phyloP scores from a whole-genome alignment of 2,888 invertebrate species.

The Pilophorus perplexus region DNA sequence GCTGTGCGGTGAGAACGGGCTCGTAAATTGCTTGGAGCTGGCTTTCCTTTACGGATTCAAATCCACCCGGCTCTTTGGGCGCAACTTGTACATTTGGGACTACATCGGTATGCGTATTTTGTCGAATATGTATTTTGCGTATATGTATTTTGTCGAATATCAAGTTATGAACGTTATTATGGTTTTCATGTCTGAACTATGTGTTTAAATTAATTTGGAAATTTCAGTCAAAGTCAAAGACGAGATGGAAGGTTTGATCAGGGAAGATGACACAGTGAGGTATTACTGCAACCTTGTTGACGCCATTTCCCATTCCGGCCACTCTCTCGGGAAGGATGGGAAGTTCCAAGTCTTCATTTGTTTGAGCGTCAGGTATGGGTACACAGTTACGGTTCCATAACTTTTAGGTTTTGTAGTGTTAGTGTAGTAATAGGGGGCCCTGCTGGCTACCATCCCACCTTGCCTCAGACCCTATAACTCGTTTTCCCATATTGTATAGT shows the following conservation, averaged over 20 bases:
- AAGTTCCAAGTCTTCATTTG: slow-evolving; percentile 97
- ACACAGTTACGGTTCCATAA: slow-evolving; percentile 2
- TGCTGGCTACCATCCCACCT: neutral
- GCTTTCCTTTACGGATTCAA: slow-evolving; percentile 95
- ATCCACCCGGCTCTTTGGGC: slow-evolving; percentile 85
- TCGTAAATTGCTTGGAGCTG: slow-evolving; percentile 90
- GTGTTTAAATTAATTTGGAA: too few species aligned
- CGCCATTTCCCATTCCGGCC: slow-evolving; percentile 80
- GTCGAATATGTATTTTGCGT: neutral
- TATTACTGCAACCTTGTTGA: slow-evolving; percentile 81
- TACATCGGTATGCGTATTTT: slow-evolving; percentile 73
- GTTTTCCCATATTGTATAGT: too few species aligned
- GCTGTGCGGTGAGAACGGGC: slow-evolving; percentile 91
- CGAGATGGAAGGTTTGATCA: slow-evolving; percentile 46
- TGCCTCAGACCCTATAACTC: too few species aligned
- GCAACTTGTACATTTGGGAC: slow-evolving; percentile 97
- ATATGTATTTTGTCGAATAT: neutral
- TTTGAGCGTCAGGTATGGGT: slow-evolving; percentile 79
- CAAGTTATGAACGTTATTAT: too few species aligned
- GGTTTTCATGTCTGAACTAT: too few species aligned
- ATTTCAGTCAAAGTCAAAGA: slow-evolving; percentile 48
- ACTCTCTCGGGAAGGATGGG: slow-evolving; percentile 92
- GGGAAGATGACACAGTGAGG: slow-evolving; percentile 51
- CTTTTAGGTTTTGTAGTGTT: neutral
- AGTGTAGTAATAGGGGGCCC: neutral